These are phyloP conservation scores for Synanthedon andrenaeformis DNA, from an alignment of 2,888 invertebrate genomes.

Conservation along the genomic window DNA sequence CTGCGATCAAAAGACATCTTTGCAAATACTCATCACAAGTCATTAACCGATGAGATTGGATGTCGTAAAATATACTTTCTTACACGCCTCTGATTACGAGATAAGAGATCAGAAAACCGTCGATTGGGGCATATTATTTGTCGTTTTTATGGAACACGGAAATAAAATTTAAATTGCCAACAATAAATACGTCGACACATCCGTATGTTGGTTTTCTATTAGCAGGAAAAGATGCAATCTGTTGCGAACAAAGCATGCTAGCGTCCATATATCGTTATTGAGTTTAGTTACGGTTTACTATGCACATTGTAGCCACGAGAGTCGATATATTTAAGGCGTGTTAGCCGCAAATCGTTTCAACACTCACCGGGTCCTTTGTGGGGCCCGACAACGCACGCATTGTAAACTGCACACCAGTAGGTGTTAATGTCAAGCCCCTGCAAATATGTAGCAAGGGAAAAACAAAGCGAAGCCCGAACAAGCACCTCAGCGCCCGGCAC, in stretches of 20 bases:
- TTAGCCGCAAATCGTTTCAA: conserved; percentile 40
- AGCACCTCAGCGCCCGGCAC: conserved; percentile 20
- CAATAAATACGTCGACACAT: not conserved
- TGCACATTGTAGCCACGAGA: conserved; percentile 20
- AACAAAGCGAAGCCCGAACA: conserved; percentile 32
- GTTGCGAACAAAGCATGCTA: conserved; percentile 32
- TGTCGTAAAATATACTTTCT: not conserved
- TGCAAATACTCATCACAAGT: conserved; percentile 1
- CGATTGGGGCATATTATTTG: not conserved
- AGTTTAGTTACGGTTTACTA: conserved; percentile 33
- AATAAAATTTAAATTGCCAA: not conserved
- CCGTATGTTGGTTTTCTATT: conserved; percentile 24
- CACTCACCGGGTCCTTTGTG: conserved; percentile 29
- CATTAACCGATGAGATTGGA: not conserved
- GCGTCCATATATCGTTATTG: conserved; percentile 35
- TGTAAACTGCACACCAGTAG: conserved; percentile 23
- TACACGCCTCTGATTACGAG: not conserved
- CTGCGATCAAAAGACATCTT: conserved; percentile 13
- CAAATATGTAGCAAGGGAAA: conserved; percentile 46
- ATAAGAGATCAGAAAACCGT: not conserved
- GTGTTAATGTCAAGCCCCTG: conserved; percentile 41
- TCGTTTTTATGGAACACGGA: not conserved
- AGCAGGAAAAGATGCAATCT: conserved; percentile 49
- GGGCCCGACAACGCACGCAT: conserved; percentile 25
- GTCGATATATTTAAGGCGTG: conserved; percentile 45